Base-by-base conservation (phyloP, 2,113 vertebrate species). In the Himantopus leucocephalus region DNA sequence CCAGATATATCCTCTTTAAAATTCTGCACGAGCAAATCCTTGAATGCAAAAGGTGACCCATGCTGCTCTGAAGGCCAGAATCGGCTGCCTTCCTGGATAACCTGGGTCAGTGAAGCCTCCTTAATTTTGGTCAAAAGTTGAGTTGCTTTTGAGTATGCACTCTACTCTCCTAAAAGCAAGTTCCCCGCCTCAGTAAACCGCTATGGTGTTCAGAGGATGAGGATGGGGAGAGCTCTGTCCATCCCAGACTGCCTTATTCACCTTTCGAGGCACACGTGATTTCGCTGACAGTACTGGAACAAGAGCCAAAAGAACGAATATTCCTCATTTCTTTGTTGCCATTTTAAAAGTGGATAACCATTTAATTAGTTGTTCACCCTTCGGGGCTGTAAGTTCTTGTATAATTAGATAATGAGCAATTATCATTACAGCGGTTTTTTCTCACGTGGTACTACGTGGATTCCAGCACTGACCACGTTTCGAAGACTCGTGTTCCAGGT, bases 361-460 rank as follows among this genome's bases (percentile, higher is more conserved):
- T 43, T 67, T 91, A 78, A 89, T 91, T 72, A 87, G 59, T 64
- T 89, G 37, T 67, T 92, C 91, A 72, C 32, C 92, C 85, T 88
- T 79, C 1, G 1, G 92, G 79, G 60, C 83, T 91, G 5, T 75
- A 86, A 78, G 83, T 83, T 86, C 92, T 88, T 84, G 60, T 63
- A 34, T 91, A 96, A 96, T 92, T 84, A 89, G 88, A 83, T 93
- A 92, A 96, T 67, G 72, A 93, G 90, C 88, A 88, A 89, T 89
- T 76, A 86, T 45, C 73, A n/a, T 88, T 35, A 60, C 37, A 16
- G 2, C 2, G 1, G 63, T 80, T 84, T 81, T 68, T 63, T 97
- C 52, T 74, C 67, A 67, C 24, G 0, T 47, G 88, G 77, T 47
- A 29, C 32, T 32, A 12, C 0, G 0, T 43, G 55, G 72, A 75